Evolutionary conservation across 2,113 vertebrate genomes (phyloP).

Genomic region (Helogale parvula): DNA sequence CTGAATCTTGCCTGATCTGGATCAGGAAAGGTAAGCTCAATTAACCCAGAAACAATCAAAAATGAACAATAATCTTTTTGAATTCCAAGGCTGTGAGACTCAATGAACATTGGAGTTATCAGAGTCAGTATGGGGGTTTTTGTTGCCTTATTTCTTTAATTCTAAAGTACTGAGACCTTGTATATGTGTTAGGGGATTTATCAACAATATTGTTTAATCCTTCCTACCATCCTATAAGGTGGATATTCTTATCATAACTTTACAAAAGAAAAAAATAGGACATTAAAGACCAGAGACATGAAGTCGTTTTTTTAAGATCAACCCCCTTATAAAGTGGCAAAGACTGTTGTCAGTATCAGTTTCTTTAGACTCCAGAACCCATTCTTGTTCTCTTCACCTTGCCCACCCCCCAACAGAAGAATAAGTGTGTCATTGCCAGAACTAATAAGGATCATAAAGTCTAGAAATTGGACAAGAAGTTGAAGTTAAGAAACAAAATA

Average conservation of each 20-base stretch:
- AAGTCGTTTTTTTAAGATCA: not conserved
- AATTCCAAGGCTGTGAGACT: not conserved
- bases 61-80: not conserved
- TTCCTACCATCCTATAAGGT: not conserved
- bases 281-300: not conserved
- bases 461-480: not conserved
- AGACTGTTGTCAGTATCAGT: not conserved
- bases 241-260: not conserved
- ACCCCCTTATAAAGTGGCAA: not conserved
- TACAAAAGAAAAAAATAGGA: not conserved
- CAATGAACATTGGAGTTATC: not conserved
- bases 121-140: not conserved
- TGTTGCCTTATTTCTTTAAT: not conserved
- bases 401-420: not conserved
- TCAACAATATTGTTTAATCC: not conserved
- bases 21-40: not conserved
- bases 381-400: not conserved
- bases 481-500: not conserved
- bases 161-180: not conserved
- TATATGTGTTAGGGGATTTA: not conserved
- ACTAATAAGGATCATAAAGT: not conserved
- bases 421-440: not conserved
- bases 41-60: not conserved
- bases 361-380: not conserved
- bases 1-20: not conserved